Evolutionary conservation across 2,113 vertebrate genomes (phyloP).

Genomic region (Burhinus oedicnemus): DNA sequence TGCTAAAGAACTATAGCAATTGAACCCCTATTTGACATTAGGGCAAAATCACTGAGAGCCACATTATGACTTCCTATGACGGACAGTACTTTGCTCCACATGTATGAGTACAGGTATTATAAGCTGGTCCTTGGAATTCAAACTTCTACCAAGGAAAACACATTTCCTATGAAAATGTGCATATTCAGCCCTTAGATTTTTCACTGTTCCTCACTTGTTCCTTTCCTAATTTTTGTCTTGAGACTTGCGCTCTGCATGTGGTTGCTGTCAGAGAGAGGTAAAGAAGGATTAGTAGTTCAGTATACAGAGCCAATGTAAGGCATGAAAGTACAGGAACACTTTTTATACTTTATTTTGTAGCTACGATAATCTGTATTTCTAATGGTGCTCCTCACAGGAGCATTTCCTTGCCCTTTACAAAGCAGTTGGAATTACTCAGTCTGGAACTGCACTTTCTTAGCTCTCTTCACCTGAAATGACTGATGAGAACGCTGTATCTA

Average conservation of each 20-base stretch:
- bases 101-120: neutral
- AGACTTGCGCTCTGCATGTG: neutral
- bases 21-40: neutral
- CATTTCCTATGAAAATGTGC: neutral
- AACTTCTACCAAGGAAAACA: neutral
- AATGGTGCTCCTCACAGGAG: neutral
- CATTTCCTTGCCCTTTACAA: neutral
- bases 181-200: neutral
- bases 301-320: neutral
- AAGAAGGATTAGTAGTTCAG: neutral
- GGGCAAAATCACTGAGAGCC: neutral
- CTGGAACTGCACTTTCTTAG: neutral
- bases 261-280: neutral
- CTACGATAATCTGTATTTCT: neutral
- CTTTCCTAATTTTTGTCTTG: neutral
- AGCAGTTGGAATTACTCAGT: neutral
- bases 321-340: neutral
- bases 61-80: neutral
- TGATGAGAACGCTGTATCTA: neutral
- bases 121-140: neutral
- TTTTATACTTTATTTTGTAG: neutral
- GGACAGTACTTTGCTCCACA: neutral
- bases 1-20: neutral
- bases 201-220: neutral
- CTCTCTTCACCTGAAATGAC: neutral